phyloP scores from a whole-genome alignment of 2,113 vertebrate species.

The Ctenodactylus gundi region DNA sequence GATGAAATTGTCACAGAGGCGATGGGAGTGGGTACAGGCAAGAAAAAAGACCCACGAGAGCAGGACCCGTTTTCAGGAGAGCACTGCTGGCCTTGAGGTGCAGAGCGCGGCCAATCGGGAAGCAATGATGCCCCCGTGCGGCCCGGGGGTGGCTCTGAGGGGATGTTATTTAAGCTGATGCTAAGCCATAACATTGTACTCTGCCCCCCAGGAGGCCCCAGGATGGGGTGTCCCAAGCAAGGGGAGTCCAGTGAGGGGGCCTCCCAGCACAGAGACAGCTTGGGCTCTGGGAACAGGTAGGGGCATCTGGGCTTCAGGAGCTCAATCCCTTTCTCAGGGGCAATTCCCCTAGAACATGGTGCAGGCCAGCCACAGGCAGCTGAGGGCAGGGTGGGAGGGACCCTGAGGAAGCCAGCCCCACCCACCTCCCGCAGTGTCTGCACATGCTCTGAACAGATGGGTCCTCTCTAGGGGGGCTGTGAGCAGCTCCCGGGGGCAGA shows the following conservation, averaged over 20 bases:
- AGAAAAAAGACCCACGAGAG: too few species aligned
- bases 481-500: not conserved
- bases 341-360: not conserved
- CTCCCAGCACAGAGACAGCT: not conserved
- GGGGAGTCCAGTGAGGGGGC: not conserved
- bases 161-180: not conserved
- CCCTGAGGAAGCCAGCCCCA: not conserved
- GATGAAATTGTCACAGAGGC: too few species aligned
- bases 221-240: not conserved
- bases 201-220: too few species aligned
- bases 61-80: too few species aligned
- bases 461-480: not conserved
- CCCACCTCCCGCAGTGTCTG: too few species aligned
- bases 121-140: not conserved
- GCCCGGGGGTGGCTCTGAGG: not conserved
- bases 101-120: too few species aligned
- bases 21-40: too few species aligned
- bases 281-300: not conserved
- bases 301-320: not conserved
- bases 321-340: too few species aligned
- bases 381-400: too few species aligned
- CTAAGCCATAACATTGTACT: not conserved
- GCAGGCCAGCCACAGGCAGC: not conserved
- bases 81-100: too few species aligned
- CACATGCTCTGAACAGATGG: fast-evolving